Conservation (phyloP, 2,113 vertebrate genomes). For the Atherinomorus stipes region DNA sequence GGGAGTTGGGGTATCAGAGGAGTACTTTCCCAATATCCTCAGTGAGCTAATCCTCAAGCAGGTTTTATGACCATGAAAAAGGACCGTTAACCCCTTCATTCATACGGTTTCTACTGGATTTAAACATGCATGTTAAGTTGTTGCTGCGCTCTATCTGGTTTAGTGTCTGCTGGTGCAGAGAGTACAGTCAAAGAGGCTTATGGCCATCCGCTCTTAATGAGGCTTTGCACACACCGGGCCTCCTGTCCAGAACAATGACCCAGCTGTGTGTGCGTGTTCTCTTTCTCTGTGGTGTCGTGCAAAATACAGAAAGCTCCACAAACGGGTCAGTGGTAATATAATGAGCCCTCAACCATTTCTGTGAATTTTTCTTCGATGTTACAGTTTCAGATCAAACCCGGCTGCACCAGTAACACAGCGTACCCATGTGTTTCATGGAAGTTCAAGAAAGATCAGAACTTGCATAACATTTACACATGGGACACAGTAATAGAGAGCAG, state of each 20-base stretch:
- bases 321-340: constrained; percentile 50
- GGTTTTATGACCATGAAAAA: background rate
- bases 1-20: background rate
- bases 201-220: constrained; percentile 57
- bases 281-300: constrained; percentile 33
- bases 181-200: constrained; percentile 75
- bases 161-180: constrained; percentile 50
- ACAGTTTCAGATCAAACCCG: constrained; percentile 20
- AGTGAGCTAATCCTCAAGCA: constrained; percentile 1
- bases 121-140: constrained; percentile 16
- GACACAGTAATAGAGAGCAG: background rate
- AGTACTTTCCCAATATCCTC: constrained; percentile 1
- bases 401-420: constrained; percentile 14
- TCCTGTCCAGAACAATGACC: constrained; percentile 66
- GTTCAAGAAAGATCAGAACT: constrained; percentile 4
- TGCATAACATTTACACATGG: constrained; percentile 36
- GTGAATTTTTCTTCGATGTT: constrained; percentile 5
- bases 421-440: constrained; percentile 55
- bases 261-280: constrained; percentile 56
- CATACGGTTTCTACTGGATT: constrained; percentile 33
- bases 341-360: constrained; percentile 14
- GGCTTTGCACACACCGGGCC: constrained; percentile 61
- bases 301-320: constrained; percentile 31
- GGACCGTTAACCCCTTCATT: background rate
- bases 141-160: constrained; percentile 46